Base-by-base conservation (phyloP, 2,113 vertebrate species). In the Paratilapia polleni region DNA sequence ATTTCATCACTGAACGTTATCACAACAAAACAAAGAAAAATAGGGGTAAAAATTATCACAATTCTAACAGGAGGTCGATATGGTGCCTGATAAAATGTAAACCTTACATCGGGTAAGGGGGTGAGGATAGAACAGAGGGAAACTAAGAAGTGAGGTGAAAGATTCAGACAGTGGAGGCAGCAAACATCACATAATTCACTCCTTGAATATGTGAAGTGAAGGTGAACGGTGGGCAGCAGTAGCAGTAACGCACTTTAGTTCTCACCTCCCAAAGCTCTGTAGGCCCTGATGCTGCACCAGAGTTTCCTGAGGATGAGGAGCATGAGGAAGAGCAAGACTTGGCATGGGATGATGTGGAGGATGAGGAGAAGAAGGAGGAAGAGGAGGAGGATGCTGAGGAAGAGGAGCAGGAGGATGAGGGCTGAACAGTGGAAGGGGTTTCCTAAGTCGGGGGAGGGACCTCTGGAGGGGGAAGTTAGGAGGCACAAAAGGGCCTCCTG, bases 191-290 rank as follows among this genome's bases (percentile, higher is more conserved):
- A 2, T 34, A 8, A 49, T 56, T 59, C 28, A 19, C 54, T 79
- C 59, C 38, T 22, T n/a, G 64, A 28, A 47, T 43, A 14, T 52
- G 54, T 59, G 66, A 83, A 36, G 68, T 82, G 31, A 76, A 43
- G 38, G 78, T 85, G 80, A 83, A 43, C 61, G 34, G 11, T 70
- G 77, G 58, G 77, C 78, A 70, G 77, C 77, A 22, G 75, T 66
- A 63, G 59, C 77, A 78, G 57, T 2, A 68, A 86, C 74, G 83
- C 81, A 57, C 57, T 77, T 63, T 6, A 8, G 82, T 86, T 89
- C 91, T 93, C 94, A 94, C 93, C 92, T 94, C 90, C 92, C 84
- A 70, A 68, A 79, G 84, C 80, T 87, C 10, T 88, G 84, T 3
- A 13, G 90, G 70, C 80, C 88, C 89, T 91, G 91, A 90, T 76